A percentile compares a stretch with the other conserved stretches of the same genome.
These are phyloP conservation scores for Toxonevra muliebris DNA, from an alignment of 2,888 invertebrate species.

Conservation along the genomic window DNA sequence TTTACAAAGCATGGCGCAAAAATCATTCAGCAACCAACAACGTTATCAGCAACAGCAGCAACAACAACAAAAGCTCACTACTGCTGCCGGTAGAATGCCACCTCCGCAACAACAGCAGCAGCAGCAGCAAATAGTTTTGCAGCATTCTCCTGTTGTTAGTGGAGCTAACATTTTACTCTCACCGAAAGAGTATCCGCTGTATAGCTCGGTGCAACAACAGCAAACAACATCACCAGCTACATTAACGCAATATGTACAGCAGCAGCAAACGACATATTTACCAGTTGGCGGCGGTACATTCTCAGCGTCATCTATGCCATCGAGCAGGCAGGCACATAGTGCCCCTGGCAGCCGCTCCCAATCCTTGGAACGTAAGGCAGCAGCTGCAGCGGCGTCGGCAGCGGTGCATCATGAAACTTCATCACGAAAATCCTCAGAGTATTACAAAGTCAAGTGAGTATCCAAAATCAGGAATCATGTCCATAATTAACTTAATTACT, in stretches of 20 bases:
- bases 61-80: conserved; percentile 37
- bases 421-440: conserved; percentile 56
- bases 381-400: conserved; percentile 24
- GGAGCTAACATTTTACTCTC: conserved; percentile 53
- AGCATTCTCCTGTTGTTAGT: conserved; percentile 21
- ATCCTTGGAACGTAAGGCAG: conserved; percentile 59
- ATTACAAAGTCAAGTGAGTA: conserved; percentile 56
- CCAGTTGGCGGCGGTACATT: conserved; percentile 25
- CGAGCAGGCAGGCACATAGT: conserved; percentile 50
- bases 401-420: conserved; percentile 45
- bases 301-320: conserved; percentile 39
- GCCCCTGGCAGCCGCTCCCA: conserved; percentile 58
- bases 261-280: conserved; percentile 40
- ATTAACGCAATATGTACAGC: conserved; percentile 33
- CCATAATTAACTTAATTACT: not conserved
- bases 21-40: conserved; percentile 57
- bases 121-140: conserved; percentile 40
- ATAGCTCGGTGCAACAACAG: conserved; percentile 44
- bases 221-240: conserved; percentile 42
- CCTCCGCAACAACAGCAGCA: conserved; percentile 45
- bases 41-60: conserved; percentile 51
- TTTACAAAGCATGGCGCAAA: conserved; percentile 64
- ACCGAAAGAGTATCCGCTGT: conserved; percentile 52
- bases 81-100: conserved; percentile 40
- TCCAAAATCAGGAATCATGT: not conserved